Evolutionary conservation across 2,113 vertebrate genomes (phyloP), one percentile per base, ranked within the genome.

Genomic region (Rhegmatorhina hoffmannsi): DNA sequence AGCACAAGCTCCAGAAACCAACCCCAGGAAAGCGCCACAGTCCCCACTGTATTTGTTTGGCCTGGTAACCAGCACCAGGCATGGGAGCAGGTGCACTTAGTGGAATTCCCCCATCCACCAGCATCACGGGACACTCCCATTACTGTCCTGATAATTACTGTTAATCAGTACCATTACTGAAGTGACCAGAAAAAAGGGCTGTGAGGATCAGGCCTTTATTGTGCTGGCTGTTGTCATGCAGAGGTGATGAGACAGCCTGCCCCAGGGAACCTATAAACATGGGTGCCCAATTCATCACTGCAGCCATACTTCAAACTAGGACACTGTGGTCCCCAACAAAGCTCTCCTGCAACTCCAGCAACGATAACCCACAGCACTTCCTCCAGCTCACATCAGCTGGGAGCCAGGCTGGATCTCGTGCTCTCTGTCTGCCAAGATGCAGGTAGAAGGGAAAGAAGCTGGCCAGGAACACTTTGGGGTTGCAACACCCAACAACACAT

Each of bases 41-140:
- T 78, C 91, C 52, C 3, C 0, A 0, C 9, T 92, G 56, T 97
- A 93, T 97, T 97, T 97, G 94, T 97, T 96, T 96, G 88, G 93
- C 94, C 72, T 86, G 79, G 93, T 66, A 96, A 96, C 93, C 4
- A 86, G 90, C 1, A 1, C 47, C n/a, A 78, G 72, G 87, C 90
- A 84, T 5, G 23, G 70, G 34, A 94, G 88, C 76, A 94, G 88
- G 90, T 80, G 90, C 8, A 3, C 86, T 92, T 96, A 93, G 90
- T 97, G 96, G 96, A 97, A 96, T 96, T 97, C 94, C 96, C 95
- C 96, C 72, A 75, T 86, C 93, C 93, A 93, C 83, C 63, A 68
- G 64, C 83, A 84, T 96, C 62, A 95, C 40, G 73, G 79, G 94
- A 87, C 88, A 95, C 95, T 97, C 96, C 96, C 92, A 92, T 40